Evolutionary conservation across 2,113 vertebrate species (phyloP).

Genomic region (Gobius niger): DNA sequence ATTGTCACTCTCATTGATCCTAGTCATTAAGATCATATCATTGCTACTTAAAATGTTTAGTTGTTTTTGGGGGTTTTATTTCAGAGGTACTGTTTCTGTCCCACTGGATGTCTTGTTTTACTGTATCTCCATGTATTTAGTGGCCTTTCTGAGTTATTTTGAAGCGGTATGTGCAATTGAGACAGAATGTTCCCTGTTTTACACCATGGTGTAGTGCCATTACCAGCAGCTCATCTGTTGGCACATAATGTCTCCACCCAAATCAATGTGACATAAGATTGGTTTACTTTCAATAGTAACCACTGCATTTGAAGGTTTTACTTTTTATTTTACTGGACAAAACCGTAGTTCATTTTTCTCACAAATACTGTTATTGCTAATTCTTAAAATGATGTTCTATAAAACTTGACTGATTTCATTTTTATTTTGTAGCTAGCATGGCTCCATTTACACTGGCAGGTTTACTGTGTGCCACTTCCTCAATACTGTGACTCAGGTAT

Average conservation of each 20-base stretch:
- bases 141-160: constrained; percentile 73
- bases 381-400: constrained; percentile 37
- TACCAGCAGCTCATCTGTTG: constrained; percentile 68
- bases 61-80: constrained; percentile 55
- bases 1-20: constrained; percentile 60
- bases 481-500: constrained; percentile 74
- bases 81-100: constrained; percentile 59
- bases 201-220: constrained; percentile 65
- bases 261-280: constrained; percentile 68
- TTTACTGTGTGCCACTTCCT: constrained; percentile 54
- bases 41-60: constrained; percentile 51
- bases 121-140: constrained; percentile 72
- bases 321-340: constrained; percentile 41
- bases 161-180: constrained; percentile 66
- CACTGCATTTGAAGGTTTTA: constrained; percentile 38
- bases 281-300: constrained; percentile 23
- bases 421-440: constrained; percentile 45
- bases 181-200: constrained; percentile 66
- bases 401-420: constrained; percentile 40
- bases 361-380: constrained; percentile 40
- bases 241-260: constrained; percentile 60
- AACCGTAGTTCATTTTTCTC: constrained; percentile 46
- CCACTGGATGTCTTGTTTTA: constrained; percentile 68
- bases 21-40: constrained; percentile 50
- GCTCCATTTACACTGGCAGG: constrained; percentile 53